phyloP scores from a whole-genome alignment of 2,797 vertebrate genomes.

The Tangara arthus region DNA sequence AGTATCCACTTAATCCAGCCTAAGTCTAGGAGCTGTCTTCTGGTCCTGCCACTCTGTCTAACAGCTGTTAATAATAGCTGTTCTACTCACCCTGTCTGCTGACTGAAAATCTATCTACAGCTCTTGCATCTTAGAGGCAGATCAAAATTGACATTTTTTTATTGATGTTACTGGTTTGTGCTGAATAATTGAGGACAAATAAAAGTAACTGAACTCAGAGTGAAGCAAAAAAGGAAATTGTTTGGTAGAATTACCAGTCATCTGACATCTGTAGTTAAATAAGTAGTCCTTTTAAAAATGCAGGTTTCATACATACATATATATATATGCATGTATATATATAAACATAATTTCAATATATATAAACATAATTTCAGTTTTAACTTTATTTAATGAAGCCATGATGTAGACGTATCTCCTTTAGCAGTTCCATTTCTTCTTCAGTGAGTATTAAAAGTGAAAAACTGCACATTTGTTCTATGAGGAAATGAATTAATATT shows the following conservation, averaged over 20 bases:
- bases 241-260: conserved; percentile 35
- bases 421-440: not conserved
- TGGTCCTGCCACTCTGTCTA: conserved; percentile 43
- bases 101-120: conserved; percentile 65
- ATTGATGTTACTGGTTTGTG: conserved; percentile 69
- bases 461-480: not conserved
- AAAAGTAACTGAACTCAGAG: conserved; percentile 54
- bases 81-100: conserved; percentile 44
- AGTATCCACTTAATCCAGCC: conserved; percentile 63
- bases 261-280: conserved; percentile 32
- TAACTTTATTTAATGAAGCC: not conserved
- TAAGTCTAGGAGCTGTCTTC: conserved; percentile 47
- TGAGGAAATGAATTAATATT: not conserved
- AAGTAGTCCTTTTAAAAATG: not conserved
- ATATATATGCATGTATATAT: not conserved
- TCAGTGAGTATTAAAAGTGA: not conserved
- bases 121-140: conserved; percentile 64
- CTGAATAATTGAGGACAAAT: conserved; percentile 66
- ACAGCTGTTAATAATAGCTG: conserved; percentile 69
- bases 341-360: not conserved
- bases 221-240: conserved; percentile 4
- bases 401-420: not conserved
- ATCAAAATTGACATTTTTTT: conserved; percentile 70
- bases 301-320: not conserved
- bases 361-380: not conserved